Evolutionary conservation across 2,113 vertebrate genomes (phyloP), one percentile per base, ranked within the genome.

Genomic region (Pseudois nayaur): DNA sequence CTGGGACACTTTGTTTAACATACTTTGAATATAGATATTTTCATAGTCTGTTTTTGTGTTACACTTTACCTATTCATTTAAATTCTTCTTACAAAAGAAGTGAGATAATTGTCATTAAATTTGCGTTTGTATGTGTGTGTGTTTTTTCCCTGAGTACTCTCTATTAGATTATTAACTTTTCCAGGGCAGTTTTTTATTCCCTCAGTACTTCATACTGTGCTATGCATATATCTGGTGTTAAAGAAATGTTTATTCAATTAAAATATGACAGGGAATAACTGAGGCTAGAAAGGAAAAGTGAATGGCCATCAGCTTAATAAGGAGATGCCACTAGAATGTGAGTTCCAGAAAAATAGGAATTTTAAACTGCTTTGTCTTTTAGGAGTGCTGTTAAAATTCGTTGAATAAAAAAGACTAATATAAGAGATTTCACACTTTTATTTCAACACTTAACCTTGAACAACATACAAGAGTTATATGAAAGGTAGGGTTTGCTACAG

Each of bases 181-280:
- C 60, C 60, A 57, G 27, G 50, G 25, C 40, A 87, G 13, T 62
- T 92, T 96, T 33, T 94, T n/a, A 43, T 76, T 87, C 40, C 50
- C 31, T 87, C 27, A 74, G 40, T 40, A 81, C 6, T 87, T 95
- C 50, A 87, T 40, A 71, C 27, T 23, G 14, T 82, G 57, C 14
- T 25, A 52, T 52, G 7, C 16, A 82, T 4, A 36, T 36, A 92
- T 36, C 31, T 54, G 43, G 5, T 87, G 23, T 91, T 95, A 40
- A 89, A 45, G 17, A 93, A 87, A 85, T 50, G 54, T 79, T 97
- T 92, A 83, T 87, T 92, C 48, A 84, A 59, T 90, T 67, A 81
- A 95, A 87, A 91, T 67, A 31, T 23, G 43, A 45, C 55, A 55
- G 23, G 40, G 55, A 62, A 50, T 50, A 87, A 57, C 57, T 6